Evolutionary conservation across 2,797 vertebrate species (phyloP).

Genomic region (Fundulus diaphanus): DNA sequence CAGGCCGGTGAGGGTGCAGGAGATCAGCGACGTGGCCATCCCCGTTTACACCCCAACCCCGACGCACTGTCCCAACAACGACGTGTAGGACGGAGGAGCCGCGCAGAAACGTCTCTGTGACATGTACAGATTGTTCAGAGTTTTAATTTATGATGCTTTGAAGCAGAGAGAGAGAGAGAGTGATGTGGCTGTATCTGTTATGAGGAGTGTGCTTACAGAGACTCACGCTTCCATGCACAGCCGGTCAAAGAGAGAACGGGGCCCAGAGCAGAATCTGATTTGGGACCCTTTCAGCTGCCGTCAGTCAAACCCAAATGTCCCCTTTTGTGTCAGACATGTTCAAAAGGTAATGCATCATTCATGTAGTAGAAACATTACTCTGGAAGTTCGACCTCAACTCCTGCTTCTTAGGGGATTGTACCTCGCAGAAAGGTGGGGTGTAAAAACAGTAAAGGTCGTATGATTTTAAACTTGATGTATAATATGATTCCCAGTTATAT

Average conservation of each 20-base stretch:
- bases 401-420: not conserved
- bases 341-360: not conserved
- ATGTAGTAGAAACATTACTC: not conserved
- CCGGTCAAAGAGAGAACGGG: not conserved
- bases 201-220: not conserved
- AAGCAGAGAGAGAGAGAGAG: constrained; percentile 56
- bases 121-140: constrained; percentile 52
- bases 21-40: constrained; percentile 89
- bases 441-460: not conserved
- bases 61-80: constrained; percentile 79
- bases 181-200: constrained; percentile 27
- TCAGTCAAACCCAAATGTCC: not conserved
- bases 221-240: constrained; percentile 58
- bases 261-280: not conserved
- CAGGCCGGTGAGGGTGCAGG: constrained; percentile 84
- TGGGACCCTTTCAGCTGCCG: not conserved
- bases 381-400: not conserved
- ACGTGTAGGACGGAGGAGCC: constrained; percentile 57
- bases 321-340: not conserved
- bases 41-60: constrained; percentile 88
- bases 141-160: constrained; percentile 64
- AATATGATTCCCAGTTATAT: not conserved
- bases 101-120: constrained; percentile 39
- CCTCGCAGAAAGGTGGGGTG: not conserved
- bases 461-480: not conserved